Percentiles rank a stretch among this genome's conserved stretches.
phyloP scores from a whole-genome alignment of 2,888 invertebrate genomes.

The Drosophila villosipedis region DNA sequence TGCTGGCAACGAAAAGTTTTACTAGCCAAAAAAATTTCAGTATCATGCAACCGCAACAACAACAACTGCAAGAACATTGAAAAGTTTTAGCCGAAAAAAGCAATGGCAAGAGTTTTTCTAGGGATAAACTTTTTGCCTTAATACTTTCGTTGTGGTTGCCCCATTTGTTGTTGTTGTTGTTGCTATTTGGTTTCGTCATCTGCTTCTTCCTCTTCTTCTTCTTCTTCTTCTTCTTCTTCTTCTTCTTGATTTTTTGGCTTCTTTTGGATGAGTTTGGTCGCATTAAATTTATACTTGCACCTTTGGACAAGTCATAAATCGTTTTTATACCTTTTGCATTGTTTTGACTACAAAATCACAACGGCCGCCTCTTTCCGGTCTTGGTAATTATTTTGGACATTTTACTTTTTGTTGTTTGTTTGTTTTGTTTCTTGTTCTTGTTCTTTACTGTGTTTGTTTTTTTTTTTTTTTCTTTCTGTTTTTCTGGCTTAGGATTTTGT shows the following conservation, averaged over 20 bases:
- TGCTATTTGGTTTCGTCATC: conserved; percentile 5
- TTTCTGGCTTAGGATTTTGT: conserved; percentile 35
- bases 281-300: conserved; percentile 70
- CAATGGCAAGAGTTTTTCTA: conserved; percentile 43
- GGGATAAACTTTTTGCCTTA: conserved; percentile 70
- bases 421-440: background rate
- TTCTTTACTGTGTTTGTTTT: conserved; percentile 1
- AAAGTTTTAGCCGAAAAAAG: conserved; percentile 61
- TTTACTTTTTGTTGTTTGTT: conserved; percentile 32
- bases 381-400: conserved; percentile 55
- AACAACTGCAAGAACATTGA: conserved; percentile 42
- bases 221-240: conserved; percentile 15
- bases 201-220: conserved; percentile 5
- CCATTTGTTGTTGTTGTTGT: conserved; percentile 18
- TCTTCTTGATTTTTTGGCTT: conserved; percentile 7
- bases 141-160: conserved; percentile 55
- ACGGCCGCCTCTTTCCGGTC: conserved; percentile 28
- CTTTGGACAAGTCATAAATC: conserved; percentile 70
- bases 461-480: conserved; percentile 18
- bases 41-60: conserved; percentile 71
- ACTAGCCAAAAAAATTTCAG: conserved; percentile 62
- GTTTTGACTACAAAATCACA: conserved; percentile 39
- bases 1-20: conserved; percentile 50
- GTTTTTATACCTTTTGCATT: conserved; percentile 62
- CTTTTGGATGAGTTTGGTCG: conserved; percentile 33